Conservation (phyloP, 2,888 invertebrate genomes). For the Charanyca ferruginea region DNA sequence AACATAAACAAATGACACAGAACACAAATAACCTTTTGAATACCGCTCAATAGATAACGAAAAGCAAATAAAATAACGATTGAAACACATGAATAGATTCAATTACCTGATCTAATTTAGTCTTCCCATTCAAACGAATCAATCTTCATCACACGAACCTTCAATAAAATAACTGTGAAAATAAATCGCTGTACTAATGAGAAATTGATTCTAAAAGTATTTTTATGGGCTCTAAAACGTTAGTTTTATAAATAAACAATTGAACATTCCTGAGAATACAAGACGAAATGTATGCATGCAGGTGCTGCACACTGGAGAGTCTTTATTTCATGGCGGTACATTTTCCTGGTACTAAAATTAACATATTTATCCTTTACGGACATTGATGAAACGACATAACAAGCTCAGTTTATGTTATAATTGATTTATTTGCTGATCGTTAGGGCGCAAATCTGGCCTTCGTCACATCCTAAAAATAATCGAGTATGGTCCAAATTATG, state of each 20-base stretch:
- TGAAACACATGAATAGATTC: slow-evolving; percentile 44
- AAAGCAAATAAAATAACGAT: slow-evolving; percentile 37
- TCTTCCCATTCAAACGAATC: slow-evolving; percentile 34
- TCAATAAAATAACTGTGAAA: slow-evolving; percentile 38
- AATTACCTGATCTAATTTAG: slow-evolving; percentile 42
- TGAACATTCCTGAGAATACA: slow-evolving; percentile 47
- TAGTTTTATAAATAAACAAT: slow-evolving; percentile 70
- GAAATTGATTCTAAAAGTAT: slow-evolving; percentile 64
- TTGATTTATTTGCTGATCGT: slow-evolving; percentile 33
- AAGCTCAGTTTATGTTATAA: slow-evolving; percentile 28
- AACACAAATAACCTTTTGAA: slow-evolving; percentile 23
- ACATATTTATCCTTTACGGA: slow-evolving; percentile 30
- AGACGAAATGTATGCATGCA: slow-evolving; percentile 26
- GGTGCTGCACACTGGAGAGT: slow-evolving; percentile 20
- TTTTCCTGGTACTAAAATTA: slow-evolving; percentile 47
- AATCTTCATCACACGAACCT: slow-evolving; percentile 43
- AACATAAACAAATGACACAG: not conserved
- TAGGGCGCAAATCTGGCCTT: slow-evolving; percentile 40
- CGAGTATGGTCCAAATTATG: slow-evolving; percentile 68
- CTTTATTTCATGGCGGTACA: slow-evolving; percentile 20
- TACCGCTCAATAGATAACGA: slow-evolving; percentile 19
- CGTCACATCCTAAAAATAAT: slow-evolving; percentile 60
- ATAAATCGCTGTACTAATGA: slow-evolving; percentile 46
- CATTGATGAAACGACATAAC: slow-evolving; percentile 27
- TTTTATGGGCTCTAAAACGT: slow-evolving; percentile 67